phyloP scores from a whole-genome alignment of 2,113 vertebrate species.

The Tonatia bakeri region DNA sequence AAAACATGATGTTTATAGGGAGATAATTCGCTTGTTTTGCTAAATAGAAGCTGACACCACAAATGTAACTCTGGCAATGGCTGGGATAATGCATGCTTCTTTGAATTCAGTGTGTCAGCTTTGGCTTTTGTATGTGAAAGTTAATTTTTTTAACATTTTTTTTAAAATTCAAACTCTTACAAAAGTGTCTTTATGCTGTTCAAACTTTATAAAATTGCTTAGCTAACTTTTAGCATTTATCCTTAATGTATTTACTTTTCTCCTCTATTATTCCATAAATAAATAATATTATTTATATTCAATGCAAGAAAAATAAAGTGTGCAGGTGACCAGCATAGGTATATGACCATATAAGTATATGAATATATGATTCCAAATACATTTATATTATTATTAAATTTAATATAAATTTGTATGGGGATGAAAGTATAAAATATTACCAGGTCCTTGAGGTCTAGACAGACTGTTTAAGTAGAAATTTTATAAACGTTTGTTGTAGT shows the following conservation, averaged over 20 bases:
- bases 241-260: background rate
- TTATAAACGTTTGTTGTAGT: background rate
- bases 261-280: background rate
- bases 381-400: background rate
- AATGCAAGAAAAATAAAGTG: background rate
- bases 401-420: background rate
- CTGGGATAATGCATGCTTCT: background rate
- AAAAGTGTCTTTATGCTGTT: background rate
- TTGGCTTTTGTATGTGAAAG: background rate
- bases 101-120: background rate
- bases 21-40: background rate
- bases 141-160: background rate
- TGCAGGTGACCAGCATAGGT: background rate
- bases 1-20: background rate
- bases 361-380: background rate
- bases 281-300: background rate
- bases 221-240: background rate
- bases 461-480: background rate
- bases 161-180: background rate
- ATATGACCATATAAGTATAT: background rate
- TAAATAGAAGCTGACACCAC: background rate
- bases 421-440: background rate
- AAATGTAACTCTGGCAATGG: background rate
- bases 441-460: background rate
- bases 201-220: background rate